Evolutionary conservation across 2,888 invertebrate species (phyloP).

Genomic region (Netelia virgata): DNA sequence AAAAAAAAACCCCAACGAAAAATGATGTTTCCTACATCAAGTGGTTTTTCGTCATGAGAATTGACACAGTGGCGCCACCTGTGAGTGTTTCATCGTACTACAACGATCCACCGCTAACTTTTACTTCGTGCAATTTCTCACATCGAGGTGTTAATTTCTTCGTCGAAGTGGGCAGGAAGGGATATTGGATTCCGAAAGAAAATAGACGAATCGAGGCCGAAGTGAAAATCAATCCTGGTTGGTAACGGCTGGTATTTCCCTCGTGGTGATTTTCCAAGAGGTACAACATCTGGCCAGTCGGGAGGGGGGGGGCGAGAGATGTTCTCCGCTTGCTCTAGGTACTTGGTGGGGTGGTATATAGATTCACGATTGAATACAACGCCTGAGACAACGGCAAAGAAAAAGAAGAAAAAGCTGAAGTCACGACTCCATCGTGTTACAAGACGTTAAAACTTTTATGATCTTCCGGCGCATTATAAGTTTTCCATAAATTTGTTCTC

Average conservation of each 20-base stretch:
- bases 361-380: constrained; percentile 35
- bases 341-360: constrained; percentile 13
- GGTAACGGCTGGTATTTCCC: constrained; percentile 23
- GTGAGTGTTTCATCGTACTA: no score
- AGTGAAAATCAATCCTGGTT: constrained; percentile 25
- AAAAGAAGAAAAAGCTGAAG: not conserved
- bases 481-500: constrained; percentile 32
- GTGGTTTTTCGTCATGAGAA: no score
- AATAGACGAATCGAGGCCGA: constrained; percentile 1
- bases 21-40: no score
- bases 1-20: no score
- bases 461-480: not conserved
- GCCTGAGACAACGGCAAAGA: not conserved
- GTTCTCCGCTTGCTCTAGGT: constrained; percentile 5
- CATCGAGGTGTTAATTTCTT: constrained; percentile 21
- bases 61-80: no score
- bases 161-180: not conserved
- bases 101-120: not conserved
- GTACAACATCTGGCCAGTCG: constrained; percentile 33
- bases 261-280: constrained; percentile 5
- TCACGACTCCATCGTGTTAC: constrained; percentile 8
- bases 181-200: constrained; percentile 25
- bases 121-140: not conserved
- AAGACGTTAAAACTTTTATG: constrained; percentile 60
- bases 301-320: constrained; percentile 14